A percentile compares a stretch with the other conserved stretches of the same genome.
Evolutionary conservation across 2,888 invertebrate species (phyloP).

Genomic region (Eupeodes luniger): DNA sequence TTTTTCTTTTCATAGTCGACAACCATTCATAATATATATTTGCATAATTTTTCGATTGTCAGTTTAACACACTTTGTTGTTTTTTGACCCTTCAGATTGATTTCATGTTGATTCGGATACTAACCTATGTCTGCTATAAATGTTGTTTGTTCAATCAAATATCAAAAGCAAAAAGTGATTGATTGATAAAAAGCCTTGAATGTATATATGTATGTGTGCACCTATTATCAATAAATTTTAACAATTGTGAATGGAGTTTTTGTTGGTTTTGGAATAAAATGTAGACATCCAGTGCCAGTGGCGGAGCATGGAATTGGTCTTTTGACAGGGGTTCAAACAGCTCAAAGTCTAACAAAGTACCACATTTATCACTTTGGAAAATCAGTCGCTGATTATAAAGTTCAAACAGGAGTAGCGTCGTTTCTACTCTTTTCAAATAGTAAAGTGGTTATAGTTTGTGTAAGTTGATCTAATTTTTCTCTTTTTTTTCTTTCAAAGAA

Average conservation of each 20-base stretch:
- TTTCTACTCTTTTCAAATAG: no score
- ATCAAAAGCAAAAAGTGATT: conserved; percentile 22
- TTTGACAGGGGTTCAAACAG: no score
- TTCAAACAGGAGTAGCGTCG: no score
- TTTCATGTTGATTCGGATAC: conserved; percentile 29
- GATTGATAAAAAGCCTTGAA: conserved; percentile 17
- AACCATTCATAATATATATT: conserved; percentile 19
- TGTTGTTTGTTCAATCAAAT: conserved; percentile 38
- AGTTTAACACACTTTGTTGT: conserved; percentile 19
- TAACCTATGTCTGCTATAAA: conserved; percentile 16
- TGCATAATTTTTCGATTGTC: conserved; percentile 41
- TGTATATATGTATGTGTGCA: no score
- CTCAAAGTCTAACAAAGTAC: no score
- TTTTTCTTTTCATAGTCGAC: background rate
- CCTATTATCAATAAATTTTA: conserved; percentile 28
- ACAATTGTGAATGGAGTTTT: conserved; percentile 13
- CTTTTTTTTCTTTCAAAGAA: no score
- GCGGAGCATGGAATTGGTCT: no score
- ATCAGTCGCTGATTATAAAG: no score
- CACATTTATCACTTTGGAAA: no score
- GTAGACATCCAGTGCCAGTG: background rate
- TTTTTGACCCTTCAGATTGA: conserved; percentile 34
- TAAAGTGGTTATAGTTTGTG: no score
- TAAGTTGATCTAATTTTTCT: no score
- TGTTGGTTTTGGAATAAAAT: background rate